Evolutionary conservation across 2,797 vertebrate genomes (phyloP).

Genomic region (Parauchenoglanis punctatus): DNA sequence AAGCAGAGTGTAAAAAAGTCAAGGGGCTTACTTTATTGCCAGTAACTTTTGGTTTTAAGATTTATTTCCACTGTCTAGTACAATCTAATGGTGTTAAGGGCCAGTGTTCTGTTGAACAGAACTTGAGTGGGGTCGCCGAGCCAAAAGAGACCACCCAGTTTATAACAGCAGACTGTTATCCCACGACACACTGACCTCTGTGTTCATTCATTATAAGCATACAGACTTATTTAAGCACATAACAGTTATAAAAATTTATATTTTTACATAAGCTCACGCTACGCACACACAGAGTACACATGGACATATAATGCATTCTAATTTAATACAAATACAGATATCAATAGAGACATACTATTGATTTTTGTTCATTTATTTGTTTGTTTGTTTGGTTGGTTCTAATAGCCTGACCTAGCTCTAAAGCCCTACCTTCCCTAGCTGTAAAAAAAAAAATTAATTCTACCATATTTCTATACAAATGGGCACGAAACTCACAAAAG

Average conservation of each 20-base stretch:
- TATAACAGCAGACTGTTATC: constrained; percentile 32
- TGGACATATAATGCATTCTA: neutral
- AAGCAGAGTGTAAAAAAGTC: constrained; percentile 26
- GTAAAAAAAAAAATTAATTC: neutral
- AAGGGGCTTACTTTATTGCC: constrained; percentile 28
- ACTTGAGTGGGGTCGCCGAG: constrained; percentile 32
- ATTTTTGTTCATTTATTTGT: neutral
- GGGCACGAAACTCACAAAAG: neutral
- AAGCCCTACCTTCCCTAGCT: neutral
- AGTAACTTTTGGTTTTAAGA: constrained; percentile 40
- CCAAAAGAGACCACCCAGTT: constrained; percentile 52
- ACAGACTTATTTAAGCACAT: neutral
- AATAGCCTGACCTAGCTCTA: neutral
- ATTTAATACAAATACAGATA: neutral
- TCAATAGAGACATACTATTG: neutral
- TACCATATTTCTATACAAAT: neutral
- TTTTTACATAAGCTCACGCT: neutral
- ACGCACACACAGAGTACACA: neutral
- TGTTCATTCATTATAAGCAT: constrained; percentile 42
- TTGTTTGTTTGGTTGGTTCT: neutral
- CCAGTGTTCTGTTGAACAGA: neutral
- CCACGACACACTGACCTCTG: constrained; percentile 53
- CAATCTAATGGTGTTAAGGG: constrained; percentile 21
- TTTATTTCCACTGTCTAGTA: constrained; percentile 39
- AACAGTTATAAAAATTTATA: neutral